Percentiles rank a stretch among this genome's conserved stretches.
These are phyloP conservation scores for Amblyjoppa proteus DNA, from an alignment of 2,888 invertebrate species.

Conservation along the genomic window DNA sequence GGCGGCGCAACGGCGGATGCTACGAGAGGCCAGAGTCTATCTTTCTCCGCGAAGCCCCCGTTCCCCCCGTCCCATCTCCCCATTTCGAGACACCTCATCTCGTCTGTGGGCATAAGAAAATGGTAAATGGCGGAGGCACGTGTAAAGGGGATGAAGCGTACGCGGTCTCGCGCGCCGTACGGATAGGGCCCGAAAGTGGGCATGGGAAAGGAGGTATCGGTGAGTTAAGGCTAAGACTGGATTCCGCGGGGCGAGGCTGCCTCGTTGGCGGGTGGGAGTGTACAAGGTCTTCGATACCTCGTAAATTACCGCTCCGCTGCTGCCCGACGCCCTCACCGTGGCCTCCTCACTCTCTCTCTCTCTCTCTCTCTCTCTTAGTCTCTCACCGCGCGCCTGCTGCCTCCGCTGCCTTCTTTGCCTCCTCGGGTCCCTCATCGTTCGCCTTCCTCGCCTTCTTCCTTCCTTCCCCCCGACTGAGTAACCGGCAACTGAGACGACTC, in stretches of 20 bases:
- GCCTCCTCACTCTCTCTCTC: constrained; percentile 31
- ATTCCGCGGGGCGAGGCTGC: constrained; percentile 82
- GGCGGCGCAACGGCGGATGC: constrained; percentile 60
- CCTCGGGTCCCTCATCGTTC: constrained; percentile 25
- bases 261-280: constrained; percentile 83
- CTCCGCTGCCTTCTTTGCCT: constrained; percentile 31
- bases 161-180: constrained; percentile 56
- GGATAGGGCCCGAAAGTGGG: constrained; percentile 76
- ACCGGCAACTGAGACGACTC: background rate
- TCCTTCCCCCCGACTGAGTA: constrained; percentile 6
- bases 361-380: constrained; percentile 35
- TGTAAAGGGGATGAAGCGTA: constrained; percentile 66
- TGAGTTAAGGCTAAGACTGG: constrained; percentile 81
- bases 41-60: constrained; percentile 34
- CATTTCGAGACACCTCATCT: constrained; percentile 67
- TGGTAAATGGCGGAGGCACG: constrained; percentile 71
- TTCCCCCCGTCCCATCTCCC: constrained; percentile 45
- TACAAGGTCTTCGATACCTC: constrained; percentile 85
- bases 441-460: constrained; percentile 37
- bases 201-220: constrained; percentile 79
- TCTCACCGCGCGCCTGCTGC: constrained; percentile 18
- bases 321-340: constrained; percentile 70
- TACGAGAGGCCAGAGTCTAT: constrained; percentile 38
- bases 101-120: constrained; percentile 70
- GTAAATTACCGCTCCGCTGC: constrained; percentile 83